Percentiles rank a stretch among this genome's conserved stretches.
phyloP scores from a whole-genome alignment of 2,113 vertebrate species.

The Aplodontia rufa region DNA sequence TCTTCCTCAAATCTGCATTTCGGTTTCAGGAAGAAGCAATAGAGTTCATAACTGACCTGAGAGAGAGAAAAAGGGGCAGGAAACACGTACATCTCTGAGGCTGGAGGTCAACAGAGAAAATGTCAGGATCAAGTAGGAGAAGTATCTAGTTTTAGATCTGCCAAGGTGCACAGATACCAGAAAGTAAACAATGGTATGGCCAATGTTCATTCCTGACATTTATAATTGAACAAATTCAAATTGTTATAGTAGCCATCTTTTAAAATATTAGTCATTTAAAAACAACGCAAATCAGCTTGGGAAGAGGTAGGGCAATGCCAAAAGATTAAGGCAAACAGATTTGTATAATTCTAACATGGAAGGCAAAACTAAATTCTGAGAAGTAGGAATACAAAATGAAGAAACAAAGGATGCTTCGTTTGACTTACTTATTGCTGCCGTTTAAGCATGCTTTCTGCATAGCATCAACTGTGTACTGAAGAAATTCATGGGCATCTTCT shows the following conservation, averaged over 20 bases:
- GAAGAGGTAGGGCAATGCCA: neutral
- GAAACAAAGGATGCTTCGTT: neutral
- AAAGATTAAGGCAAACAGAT: neutral
- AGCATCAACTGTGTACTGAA: slow-evolving; percentile 96
- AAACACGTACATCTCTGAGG: neutral
- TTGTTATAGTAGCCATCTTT: neutral
- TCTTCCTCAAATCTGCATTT: slow-evolving; percentile 12
- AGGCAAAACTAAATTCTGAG: neutral
- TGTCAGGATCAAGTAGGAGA: neutral
- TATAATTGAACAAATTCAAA: neutral
- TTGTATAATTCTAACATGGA: neutral
- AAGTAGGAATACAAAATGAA: neutral
- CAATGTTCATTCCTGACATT: neutral
- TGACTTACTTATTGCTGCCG: slow-evolving; percentile 92
- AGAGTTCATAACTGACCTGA: neutral
- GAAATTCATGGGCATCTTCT: slow-evolving; percentile 98
- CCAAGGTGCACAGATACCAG: neutral
- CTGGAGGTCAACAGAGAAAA: neutral
- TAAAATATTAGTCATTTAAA: neutral
- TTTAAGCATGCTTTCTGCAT: slow-evolving; percentile 98
- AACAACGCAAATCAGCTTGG: neutral
- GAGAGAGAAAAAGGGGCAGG: neutral
- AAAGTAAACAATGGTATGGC: neutral
- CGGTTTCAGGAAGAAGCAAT: slow-evolving; percentile 26
- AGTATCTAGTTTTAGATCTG: neutral